These are phyloP conservation scores for Listronotus oregonensis DNA, from an alignment of 1,140 invertebrate species.

Conservation along the genomic window DNA sequence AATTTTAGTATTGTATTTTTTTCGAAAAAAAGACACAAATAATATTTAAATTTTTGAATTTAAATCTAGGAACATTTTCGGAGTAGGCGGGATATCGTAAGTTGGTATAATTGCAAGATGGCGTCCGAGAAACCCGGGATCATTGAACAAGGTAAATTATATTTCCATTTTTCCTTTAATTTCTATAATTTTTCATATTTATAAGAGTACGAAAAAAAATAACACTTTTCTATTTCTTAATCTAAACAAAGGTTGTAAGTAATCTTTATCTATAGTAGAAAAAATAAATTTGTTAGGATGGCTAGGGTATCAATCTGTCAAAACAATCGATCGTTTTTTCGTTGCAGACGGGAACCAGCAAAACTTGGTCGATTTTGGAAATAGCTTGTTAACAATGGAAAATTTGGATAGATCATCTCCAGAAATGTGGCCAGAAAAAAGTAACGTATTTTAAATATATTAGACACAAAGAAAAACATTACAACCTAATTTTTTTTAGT, in stretches of 20 bases:
- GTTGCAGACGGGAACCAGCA: conserved; percentile 48
- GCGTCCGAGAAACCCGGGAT: conserved; percentile 55
- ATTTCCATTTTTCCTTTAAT: conserved; percentile 24
- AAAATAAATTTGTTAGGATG: conserved; percentile 16
- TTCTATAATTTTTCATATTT: conserved; percentile 10
- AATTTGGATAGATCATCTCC: conserved; percentile 89
- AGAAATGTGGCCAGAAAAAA: conserved; percentile 92
- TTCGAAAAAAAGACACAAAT: background rate
- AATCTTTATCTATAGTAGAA: conserved; percentile 2
- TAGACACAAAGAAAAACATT: conserved; percentile 12
- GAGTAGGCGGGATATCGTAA: background rate
- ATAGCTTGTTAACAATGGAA: conserved; percentile 80
- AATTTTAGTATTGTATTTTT: no score
- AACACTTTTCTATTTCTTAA: background rate
- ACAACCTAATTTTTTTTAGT: conserved; percentile 55
- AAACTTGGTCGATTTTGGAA: conserved; percentile 63
- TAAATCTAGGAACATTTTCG: conserved; percentile 30
- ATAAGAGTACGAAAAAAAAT: background rate
- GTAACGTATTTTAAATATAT: conserved; percentile 63
- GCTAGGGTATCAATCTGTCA: conserved; percentile 30
- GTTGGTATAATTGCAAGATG: conserved; percentile 54
- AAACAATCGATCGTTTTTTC: conserved; percentile 44
- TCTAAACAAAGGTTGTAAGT: conserved; percentile 6
- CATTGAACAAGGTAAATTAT: conserved; percentile 54
- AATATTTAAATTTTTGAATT: conserved; percentile 26